These are phyloP conservation scores for Benitochromis conjunctus DNA, from an alignment of 2,113 vertebrate genomes.

Conservation along the genomic window DNA sequence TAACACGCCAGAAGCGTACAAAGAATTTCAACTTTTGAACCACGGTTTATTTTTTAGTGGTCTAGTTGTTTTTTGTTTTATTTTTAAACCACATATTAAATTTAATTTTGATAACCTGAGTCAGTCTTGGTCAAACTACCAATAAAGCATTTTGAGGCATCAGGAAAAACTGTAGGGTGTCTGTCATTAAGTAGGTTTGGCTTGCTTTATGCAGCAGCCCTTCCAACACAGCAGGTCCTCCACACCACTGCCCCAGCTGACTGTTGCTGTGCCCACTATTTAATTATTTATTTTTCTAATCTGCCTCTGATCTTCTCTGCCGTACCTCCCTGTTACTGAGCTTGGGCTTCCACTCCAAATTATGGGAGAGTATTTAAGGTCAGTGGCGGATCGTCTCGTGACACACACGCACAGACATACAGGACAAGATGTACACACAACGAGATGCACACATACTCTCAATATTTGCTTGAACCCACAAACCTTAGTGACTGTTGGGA, in stretches of 20 bases:
- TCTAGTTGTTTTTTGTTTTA: not conserved
- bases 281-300: slow-evolving; percentile 15
- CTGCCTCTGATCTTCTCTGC: slow-evolving; percentile 3
- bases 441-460: not conserved
- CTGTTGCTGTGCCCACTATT: not conserved
- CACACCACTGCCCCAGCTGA: not conserved
- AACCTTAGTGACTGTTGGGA: slow-evolving; percentile 32
- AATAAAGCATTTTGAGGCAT: not conserved
- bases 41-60: not conserved
- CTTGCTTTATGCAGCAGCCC: not conserved
- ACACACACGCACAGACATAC: slow-evolving; percentile 8
- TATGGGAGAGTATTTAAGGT: slow-evolving; percentile 22
- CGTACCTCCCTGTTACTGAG: slow-evolving; percentile 16
- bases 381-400: slow-evolving; percentile 24
- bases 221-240: slow-evolving; percentile 10
- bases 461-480: slow-evolving; percentile 44
- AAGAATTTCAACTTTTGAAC: slow-evolving; percentile 16
- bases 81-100: not conserved
- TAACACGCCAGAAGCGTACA: not conserved
- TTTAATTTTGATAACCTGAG: not conserved
- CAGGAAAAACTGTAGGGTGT: not conserved
- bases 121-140: not conserved
- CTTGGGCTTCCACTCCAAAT: slow-evolving; percentile 52
- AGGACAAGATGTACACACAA: not conserved
- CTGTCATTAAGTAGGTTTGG: not conserved